Percentiles rank a stretch among this genome's conserved stretches.
phyloP scores from a whole-genome alignment of 2,888 invertebrate species.

The Rosalia funebris region DNA sequence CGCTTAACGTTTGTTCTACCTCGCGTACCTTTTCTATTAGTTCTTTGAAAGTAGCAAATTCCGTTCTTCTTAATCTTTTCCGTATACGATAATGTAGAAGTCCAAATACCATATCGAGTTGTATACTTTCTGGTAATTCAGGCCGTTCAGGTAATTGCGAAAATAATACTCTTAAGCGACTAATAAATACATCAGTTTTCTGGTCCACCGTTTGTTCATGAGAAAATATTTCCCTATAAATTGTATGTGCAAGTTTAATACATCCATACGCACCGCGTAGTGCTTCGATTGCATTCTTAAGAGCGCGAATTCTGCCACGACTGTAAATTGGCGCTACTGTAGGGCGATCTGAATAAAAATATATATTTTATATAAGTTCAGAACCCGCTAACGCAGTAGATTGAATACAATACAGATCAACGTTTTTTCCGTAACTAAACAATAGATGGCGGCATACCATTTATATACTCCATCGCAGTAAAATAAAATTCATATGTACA shows the following conservation, averaged over 20 bases:
- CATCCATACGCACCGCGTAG: conserved; percentile 33
- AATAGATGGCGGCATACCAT: too few species aligned
- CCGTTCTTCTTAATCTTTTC: conserved; percentile 24
- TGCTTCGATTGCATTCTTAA: conserved; percentile 20
- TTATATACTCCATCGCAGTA: too few species aligned
- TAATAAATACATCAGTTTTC: conserved; percentile 17
- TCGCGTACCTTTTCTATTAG: conserved; percentile 13
- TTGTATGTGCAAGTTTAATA: conserved; percentile 27
- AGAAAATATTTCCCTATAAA: conserved; percentile 29
- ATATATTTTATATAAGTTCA: too few species aligned
- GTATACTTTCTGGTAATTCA: conserved; percentile 11
- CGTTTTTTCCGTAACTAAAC: too few species aligned
- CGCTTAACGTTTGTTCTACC: neutral
- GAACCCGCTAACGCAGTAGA: too few species aligned
- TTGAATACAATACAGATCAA: too few species aligned
- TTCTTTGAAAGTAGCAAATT: conserved; percentile 7
- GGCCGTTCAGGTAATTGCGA: conserved; percentile 10
- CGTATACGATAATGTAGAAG: conserved; percentile 24
- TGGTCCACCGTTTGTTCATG: conserved; percentile 24
- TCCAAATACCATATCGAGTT: conserved; percentile 33
- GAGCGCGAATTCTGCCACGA: too few species aligned
- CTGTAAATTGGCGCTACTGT: too few species aligned
- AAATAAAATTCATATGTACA: too few species aligned
- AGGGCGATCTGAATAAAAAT: too few species aligned
- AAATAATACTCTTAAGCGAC: conserved; percentile 10